phyloP scores from a whole-genome alignment of 2,888 invertebrate genomes.

The Sturmia bella region DNA sequence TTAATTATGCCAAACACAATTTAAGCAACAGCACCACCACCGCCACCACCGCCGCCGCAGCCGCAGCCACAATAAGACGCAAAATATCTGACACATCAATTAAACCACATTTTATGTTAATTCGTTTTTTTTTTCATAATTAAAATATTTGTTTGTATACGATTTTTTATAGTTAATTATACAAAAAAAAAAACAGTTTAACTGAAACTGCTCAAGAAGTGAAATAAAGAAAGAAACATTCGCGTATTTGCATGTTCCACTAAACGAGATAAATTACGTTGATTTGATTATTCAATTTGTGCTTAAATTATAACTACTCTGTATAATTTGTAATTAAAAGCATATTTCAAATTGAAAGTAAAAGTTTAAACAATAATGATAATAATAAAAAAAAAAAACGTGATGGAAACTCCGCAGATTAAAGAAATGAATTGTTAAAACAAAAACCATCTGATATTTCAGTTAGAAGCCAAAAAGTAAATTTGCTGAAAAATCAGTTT shows the following conservation, averaged over 20 bases:
- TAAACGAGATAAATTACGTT: constrained; percentile 50
- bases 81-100: constrained; percentile 58
- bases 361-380: constrained; percentile 50
- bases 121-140: constrained; percentile 37
- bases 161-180: constrained; percentile 8
- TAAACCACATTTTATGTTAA: constrained; percentile 68
- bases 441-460: too few species aligned
- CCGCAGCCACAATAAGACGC: neutral
- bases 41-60: neutral
- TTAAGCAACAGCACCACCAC: neutral
- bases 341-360: constrained; percentile 48
- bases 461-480: too few species aligned
- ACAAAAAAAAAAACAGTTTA: constrained; percentile 19
- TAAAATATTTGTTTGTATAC: constrained; percentile 19
- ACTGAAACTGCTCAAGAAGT: constrained; percentile 4
- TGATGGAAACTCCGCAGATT: neutral
- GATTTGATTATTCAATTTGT: constrained; percentile 47
- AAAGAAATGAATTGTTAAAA: neutral
- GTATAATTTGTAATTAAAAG: constrained; percentile 5
- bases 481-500: too few species aligned
- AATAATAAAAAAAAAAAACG: neutral
- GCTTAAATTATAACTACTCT: constrained; percentile 14
- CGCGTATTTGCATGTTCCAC: constrained; percentile 43
- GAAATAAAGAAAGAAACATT: neutral
- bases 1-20: constrained; percentile 33